Evolutionary conservation across 2,888 invertebrate genomes (phyloP), one percentile per base, ranked within the genome.

Genomic region (Phrixothrix hirtus): DNA sequence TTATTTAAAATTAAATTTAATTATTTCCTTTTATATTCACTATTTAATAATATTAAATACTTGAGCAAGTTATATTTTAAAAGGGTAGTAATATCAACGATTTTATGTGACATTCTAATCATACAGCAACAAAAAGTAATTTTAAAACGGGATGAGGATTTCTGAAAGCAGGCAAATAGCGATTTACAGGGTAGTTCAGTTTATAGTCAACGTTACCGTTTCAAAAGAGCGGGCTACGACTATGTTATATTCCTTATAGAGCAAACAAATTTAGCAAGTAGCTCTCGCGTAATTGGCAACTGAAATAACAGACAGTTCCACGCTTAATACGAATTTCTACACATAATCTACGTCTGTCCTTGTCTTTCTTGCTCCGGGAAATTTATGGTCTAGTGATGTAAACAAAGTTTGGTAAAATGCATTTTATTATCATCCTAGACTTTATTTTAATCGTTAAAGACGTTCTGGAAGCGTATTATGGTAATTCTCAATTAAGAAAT

Each of bases 91-190:
- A 51, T 52, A 46, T 46, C 46, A 41, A 46, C 47, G 48, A 53
- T 47, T 53, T 53, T 53, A 48, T 53, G 47, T 53, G 53, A 53
- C 47, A 53, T 53, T 53, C 53, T 53, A 53, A 53, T 53, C 53
- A 53, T 53, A 53, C 42, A 53, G 47, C 47, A 53, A 53, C 53
- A 53, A 53, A 53, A 47, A 53, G 53, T 43, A 53, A 53, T 53
- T 52, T 48, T 53, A 43, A 35, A 48, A 38, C 41, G 48, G 52
- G 42, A 45, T 46, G 52, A 47, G 53, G 53, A 47, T 53, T 43
- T 53, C 53, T 37, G 49, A 53, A 53, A 53, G 48, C 47, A 34
- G 47, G 53, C 47, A 53, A 53, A 53, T 48, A 53, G 53, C 44
- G 44, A 51, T 51, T 51, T 51, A 51, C 51, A 51, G 47, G 39